Conservation (phyloP, 1,140 invertebrate species). For the Calephelis virginiensis region DNA sequence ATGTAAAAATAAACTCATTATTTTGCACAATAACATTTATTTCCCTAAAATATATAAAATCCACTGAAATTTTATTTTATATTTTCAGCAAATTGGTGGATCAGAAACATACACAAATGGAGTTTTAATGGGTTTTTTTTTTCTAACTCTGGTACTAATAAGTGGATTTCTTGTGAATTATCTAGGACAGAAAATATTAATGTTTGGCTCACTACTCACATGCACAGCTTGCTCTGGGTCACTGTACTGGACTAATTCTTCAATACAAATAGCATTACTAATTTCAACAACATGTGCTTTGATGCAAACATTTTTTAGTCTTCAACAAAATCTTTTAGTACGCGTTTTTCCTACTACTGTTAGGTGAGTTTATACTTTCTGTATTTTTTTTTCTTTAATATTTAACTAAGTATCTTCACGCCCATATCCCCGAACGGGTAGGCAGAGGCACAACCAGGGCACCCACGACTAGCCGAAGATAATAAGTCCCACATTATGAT, state of each 20-base stretch:
- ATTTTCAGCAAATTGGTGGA: constrained; percentile 50
- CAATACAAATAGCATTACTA: constrained; percentile 47
- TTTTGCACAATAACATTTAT: neutral
- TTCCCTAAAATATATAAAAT: neutral
- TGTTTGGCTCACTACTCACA: constrained; percentile 39
- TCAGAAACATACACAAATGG: constrained; percentile 52
- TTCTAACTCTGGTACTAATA: constrained; percentile 36
- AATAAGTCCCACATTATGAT: too few relatives aligned
- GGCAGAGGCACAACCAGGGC: too few relatives aligned
- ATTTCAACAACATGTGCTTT: constrained; percentile 49
- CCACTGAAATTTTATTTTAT: constrained; percentile 12
- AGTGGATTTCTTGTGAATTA: constrained; percentile 39
- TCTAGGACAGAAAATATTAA: constrained; percentile 43
- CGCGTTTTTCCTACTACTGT: constrained; percentile 52
- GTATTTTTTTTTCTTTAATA: too few relatives aligned
- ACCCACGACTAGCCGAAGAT: too few relatives aligned
- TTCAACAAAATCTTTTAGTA: constrained; percentile 49
- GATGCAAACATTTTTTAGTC: constrained; percentile 46
- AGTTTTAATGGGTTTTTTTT: constrained; percentile 44
- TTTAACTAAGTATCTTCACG: too few relatives aligned
- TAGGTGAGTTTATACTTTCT: constrained; percentile 33
- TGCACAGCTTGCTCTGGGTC: constrained; percentile 35
- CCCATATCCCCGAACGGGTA: too few relatives aligned
- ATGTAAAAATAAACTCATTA: neutral
- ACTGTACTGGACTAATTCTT: constrained; percentile 43